A percentile compares a stretch with the other conserved stretches of the same genome.
phyloP scores from a whole-genome alignment of 2,888 invertebrate genomes.

The Drosophila kambysellisi region DNA sequence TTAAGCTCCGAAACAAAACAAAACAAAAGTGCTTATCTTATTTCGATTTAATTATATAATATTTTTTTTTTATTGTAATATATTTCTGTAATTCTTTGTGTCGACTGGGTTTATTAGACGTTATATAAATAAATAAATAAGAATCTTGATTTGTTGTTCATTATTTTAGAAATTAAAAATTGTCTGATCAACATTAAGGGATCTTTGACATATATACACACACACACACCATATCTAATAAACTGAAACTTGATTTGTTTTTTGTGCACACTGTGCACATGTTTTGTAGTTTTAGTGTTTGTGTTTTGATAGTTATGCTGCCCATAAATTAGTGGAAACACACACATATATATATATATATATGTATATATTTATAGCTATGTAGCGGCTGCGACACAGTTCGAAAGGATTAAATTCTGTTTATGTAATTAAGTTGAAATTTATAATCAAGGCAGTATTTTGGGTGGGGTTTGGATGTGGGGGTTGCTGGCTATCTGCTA shows the following conservation, averaged over 20 bases:
- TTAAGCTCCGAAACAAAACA: too few species aligned
- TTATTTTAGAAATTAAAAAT: neutral
- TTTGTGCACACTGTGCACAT: conserved; percentile 45
- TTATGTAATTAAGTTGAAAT: conserved; percentile 82
- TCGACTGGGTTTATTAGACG: neutral
- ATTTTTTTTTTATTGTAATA: too few species aligned
- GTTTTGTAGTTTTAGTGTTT: conserved; percentile 34
- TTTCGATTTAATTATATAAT: too few species aligned
- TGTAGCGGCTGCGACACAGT: conserved; percentile 66
- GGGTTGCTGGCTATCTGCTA: conserved; percentile 36
- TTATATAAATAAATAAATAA: neutral
- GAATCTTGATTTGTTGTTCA: neutral
- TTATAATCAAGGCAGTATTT: conserved; percentile 77
- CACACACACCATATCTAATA: neutral
- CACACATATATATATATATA: conserved; percentile 26
- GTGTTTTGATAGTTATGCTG: conserved; percentile 67
- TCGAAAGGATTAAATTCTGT: conserved; percentile 80
- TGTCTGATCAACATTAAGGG: neutral
- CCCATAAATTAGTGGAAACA: conserved; percentile 69
- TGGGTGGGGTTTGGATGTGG: neutral
- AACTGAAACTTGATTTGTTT: neutral
- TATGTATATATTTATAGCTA: neutral
- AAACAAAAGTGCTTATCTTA: too few species aligned
- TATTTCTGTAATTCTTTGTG: neutral
- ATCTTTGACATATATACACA: neutral